Evolutionary conservation across 2,888 invertebrate genomes (phyloP).

Genomic region (Drosophila pullipes): DNA sequence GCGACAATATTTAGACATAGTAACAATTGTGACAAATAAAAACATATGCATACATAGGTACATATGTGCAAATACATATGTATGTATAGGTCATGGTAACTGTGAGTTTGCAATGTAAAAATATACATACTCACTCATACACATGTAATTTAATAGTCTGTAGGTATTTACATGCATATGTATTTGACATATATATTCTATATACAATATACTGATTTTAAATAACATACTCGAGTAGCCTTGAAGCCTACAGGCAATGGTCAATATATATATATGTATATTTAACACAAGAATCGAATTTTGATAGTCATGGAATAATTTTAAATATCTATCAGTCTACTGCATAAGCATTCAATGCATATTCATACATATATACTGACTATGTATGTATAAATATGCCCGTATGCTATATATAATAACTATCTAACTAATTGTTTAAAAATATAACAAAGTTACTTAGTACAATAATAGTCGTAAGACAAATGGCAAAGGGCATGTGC

Average conservation of each 20-base stretch:
- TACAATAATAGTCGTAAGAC: conserved; percentile 62
- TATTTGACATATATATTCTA: background rate
- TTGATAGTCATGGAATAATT: conserved; percentile 4
- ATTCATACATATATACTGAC: background rate
- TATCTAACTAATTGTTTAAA: background rate
- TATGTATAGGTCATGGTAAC: conserved; percentile 6
- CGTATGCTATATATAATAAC: background rate
- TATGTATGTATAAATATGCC: background rate
- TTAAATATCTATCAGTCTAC: background rate
- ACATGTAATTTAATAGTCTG: background rate
- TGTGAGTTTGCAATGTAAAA: conserved; percentile 22
- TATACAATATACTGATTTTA: background rate
- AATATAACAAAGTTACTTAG: conserved; percentile 32
- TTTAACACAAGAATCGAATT: conserved; percentile 5
- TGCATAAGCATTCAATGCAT: background rate
- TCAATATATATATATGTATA: background rate
- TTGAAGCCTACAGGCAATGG: background rate
- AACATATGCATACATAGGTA: conserved; percentile 47
- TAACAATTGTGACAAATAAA: conserved; percentile 35
- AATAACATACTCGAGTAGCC: background rate
- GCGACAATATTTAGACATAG: conserved; percentile 77
- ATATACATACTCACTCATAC: background rate
- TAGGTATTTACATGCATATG: background rate
- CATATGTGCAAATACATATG: conserved; percentile 22
- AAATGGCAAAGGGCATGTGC: conserved; percentile 47